phyloP scores from a whole-genome alignment of 2,797 vertebrate genomes.

The Ibycter americanus region DNA sequence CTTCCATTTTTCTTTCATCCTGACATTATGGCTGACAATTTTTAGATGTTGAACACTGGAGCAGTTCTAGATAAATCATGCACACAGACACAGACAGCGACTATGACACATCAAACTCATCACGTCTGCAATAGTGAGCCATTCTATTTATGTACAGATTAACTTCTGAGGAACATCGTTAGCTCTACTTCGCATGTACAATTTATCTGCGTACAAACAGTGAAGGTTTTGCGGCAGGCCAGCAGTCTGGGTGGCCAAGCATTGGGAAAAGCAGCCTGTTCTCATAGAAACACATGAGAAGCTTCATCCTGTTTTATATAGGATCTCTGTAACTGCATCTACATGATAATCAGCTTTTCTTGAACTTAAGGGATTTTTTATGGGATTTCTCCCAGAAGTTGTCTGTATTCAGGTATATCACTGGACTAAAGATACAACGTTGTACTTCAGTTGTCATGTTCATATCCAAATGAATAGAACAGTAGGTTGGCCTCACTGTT shows the following conservation, averaged over 20 bases:
- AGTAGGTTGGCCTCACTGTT: accelerated
- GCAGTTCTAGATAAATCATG: not conserved
- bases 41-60: not conserved
- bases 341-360: not conserved
- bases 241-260: not conserved
- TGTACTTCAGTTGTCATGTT: not conserved
- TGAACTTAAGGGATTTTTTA: accelerated
- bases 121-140: not conserved
- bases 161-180: not conserved
- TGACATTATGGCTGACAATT: not conserved
- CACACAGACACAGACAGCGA: not conserved
- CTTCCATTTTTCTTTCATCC: not conserved
- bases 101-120: not conserved
- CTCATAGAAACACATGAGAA: not conserved
- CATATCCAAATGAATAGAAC: not conserved
- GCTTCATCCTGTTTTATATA: not conserved
- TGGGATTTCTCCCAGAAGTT: not conserved
- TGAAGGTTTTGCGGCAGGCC: not conserved
- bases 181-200: not conserved
- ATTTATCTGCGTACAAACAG: not conserved
- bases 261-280: not conserved
- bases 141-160: not conserved
- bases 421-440: not conserved
- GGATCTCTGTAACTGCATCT: not conserved
- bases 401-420: not conserved